Conservation (phyloP, 2,888 invertebrate genomes). For the Hirtodrosophila duncani region DNA sequence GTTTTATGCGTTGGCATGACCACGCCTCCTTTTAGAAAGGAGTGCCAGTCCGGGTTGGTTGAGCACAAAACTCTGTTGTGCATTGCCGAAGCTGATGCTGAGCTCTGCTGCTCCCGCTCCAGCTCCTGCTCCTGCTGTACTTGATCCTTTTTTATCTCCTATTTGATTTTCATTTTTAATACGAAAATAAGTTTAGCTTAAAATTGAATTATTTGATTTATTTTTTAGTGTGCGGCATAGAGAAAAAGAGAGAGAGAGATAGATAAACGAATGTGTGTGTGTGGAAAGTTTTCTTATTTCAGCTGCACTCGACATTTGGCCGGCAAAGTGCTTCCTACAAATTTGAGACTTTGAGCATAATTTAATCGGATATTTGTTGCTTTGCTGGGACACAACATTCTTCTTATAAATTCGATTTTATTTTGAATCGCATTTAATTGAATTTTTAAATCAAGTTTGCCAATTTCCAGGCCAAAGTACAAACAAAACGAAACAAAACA, state of each 20-base stretch:
- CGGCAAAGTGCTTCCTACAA: constrained; percentile 59
- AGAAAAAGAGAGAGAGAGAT: constrained; percentile 5
- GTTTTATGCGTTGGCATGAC: constrained; percentile 58
- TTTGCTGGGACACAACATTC: constrained; percentile 16
- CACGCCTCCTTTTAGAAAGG: constrained; percentile 57
- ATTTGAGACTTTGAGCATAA: constrained; percentile 69
- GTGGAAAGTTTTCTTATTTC: constrained; percentile 59
- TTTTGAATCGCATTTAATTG: constrained; percentile 36
- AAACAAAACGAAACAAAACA: neutral
- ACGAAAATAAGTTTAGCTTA: constrained; percentile 74
- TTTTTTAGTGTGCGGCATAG: too few relatives aligned
- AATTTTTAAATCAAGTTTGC: constrained; percentile 32
- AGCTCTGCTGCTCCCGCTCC: too few relatives aligned
- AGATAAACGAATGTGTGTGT: neutral
- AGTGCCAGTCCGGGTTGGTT: neutral
- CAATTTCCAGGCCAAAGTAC: constrained; percentile 8
- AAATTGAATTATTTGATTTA: constrained; percentile 74
- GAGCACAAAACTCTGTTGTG: constrained; percentile 28
- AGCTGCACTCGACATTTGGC: constrained; percentile 17
- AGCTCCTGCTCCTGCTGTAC: constrained; percentile 24
- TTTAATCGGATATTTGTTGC: constrained; percentile 72
- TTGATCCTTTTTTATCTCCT: constrained; percentile 73
- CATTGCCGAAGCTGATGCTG: too few relatives aligned
- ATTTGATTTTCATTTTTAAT: constrained; percentile 74
- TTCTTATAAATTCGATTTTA: constrained; percentile 1